Evolutionary conservation across 2,888 invertebrate genomes (phyloP).

Genomic region (Scaptomyza parva): DNA sequence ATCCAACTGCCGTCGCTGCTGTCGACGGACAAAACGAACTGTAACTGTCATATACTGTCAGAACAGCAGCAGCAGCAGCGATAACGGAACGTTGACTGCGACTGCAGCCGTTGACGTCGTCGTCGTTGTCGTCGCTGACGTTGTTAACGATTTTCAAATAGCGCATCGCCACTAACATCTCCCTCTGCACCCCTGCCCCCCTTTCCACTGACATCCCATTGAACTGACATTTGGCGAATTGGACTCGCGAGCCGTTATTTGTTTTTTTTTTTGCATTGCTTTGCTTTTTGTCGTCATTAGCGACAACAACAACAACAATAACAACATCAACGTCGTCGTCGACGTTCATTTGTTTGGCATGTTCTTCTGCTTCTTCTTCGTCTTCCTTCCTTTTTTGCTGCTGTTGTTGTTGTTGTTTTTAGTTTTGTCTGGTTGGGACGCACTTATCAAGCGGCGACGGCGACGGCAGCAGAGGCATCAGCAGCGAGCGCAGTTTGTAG

Average conservation of each 20-base stretch:
- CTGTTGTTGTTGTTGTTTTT: slow-evolving; percentile 26
- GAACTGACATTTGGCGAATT: slow-evolving; percentile 24
- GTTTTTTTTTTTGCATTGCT: not conserved
- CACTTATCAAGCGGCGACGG: slow-evolving; percentile 46
- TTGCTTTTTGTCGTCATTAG: slow-evolving; percentile 51
- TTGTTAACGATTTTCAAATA: slow-evolving; percentile 76
- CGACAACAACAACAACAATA: slow-evolving; percentile 26
- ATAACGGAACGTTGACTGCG: not conserved
- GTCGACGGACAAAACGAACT: slow-evolving; percentile 46
- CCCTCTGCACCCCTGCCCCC: not conserved
- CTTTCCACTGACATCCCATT: not conserved
- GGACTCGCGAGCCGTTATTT: slow-evolving; percentile 37
- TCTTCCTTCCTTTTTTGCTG: not conserved
- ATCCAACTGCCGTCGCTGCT: slow-evolving; percentile 47
- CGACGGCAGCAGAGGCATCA: slow-evolving; percentile 12
- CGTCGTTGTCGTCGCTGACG: slow-evolving; percentile 54
- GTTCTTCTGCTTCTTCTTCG: slow-evolving; percentile 3
- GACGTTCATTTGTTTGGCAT: slow-evolving; percentile 41
- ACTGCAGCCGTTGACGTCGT: slow-evolving; percentile 2
- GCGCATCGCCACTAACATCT: not conserved
- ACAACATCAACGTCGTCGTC: slow-evolving; percentile 20
- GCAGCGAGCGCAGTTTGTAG: slow-evolving; percentile 17
- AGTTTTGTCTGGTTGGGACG: slow-evolving; percentile 33
- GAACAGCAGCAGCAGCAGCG: too few species aligned
- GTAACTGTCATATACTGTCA: slow-evolving; percentile 49